phyloP scores from a whole-genome alignment of 2,113 vertebrate genomes.

The Mormyrus lacerda region DNA sequence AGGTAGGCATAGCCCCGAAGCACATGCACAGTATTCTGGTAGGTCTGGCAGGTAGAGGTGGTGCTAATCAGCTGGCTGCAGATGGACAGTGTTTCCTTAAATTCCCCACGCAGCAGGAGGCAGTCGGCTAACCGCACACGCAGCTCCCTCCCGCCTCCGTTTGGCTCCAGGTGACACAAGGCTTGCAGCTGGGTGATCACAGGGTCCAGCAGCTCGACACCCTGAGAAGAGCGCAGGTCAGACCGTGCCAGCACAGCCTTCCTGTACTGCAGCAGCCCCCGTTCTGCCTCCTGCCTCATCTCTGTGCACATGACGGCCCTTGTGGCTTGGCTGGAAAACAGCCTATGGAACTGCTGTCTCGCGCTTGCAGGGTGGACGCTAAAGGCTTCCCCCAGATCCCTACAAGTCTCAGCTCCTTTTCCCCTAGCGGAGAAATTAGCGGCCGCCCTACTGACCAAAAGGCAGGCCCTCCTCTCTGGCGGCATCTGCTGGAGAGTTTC shows the following conservation, averaged over 20 bases:
- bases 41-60: constrained; percentile 54
- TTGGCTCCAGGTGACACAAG: constrained; percentile 67
- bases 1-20: constrained; percentile 78
- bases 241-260: constrained; percentile 62
- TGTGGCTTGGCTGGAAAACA: constrained; percentile 58
- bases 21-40: constrained; percentile 73
- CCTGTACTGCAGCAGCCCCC: constrained; percentile 63
- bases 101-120: constrained; percentile 72
- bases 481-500: neutral
- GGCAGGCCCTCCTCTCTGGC: constrained; percentile 44
- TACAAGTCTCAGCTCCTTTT: constrained; percentile 49
- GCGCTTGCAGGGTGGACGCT: constrained; percentile 57
- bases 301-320: constrained; percentile 47
- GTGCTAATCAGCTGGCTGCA: constrained; percentile 67
- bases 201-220: constrained; percentile 70
- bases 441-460: constrained; percentile 69
- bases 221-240: constrained; percentile 66
- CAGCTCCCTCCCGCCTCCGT: constrained; percentile 59
- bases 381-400: constrained; percentile 74
- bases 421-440: constrained; percentile 64
- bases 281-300: constrained; percentile 62
- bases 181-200: constrained; percentile 64
- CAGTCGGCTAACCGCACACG: constrained; percentile 76
- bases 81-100: constrained; percentile 58
- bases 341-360: constrained; percentile 53